Evolutionary conservation across 2,888 invertebrate genomes (phyloP).

Genomic region (Trypoxylon attenuatum): DNA sequence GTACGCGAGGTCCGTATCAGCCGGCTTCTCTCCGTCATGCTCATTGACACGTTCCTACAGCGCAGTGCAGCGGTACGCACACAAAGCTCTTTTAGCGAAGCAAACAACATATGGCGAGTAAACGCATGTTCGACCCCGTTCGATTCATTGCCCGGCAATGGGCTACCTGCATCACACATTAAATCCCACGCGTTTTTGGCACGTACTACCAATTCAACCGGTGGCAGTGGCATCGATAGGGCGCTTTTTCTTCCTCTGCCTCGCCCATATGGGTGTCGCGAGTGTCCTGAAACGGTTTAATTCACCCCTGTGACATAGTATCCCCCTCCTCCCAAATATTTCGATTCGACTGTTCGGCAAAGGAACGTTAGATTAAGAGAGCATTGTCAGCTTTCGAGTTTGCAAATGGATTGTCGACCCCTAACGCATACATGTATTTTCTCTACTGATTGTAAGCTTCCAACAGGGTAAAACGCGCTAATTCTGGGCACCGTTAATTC

Average conservation of each 20-base stretch:
- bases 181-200: conserved; percentile 59
- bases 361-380: conserved; percentile 6
- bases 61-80: conserved; percentile 46
- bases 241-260: conserved; percentile 42
- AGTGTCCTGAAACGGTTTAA: conserved; percentile 23
- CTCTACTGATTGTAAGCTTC: too few species aligned
- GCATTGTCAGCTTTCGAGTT: too few species aligned
- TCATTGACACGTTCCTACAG: conserved; percentile 49
- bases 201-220: conserved; percentile 55
- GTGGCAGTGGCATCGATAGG: conserved; percentile 28
- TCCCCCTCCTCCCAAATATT: conserved; percentile 34
- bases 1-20: conserved; percentile 16
- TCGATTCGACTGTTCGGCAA: conserved; percentile 21
- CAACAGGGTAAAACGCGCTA: too few species aligned
- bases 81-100: conserved; percentile 59
- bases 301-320: conserved; percentile 11
- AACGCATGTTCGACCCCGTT: conserved; percentile 49
- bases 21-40: conserved; percentile 6
- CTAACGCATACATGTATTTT: too few species aligned
- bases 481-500: too few species aligned
- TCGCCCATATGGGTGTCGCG: conserved; percentile 48
- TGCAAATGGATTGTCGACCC: too few species aligned
- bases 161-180: conserved; percentile 60
- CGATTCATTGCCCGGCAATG: conserved; percentile 61
- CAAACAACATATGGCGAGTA: conserved; percentile 63